Evolutionary conservation across 2,888 invertebrate species (phyloP), one percentile per base, ranked within the genome.

Genomic region (Drosophila hamatofila): DNA sequence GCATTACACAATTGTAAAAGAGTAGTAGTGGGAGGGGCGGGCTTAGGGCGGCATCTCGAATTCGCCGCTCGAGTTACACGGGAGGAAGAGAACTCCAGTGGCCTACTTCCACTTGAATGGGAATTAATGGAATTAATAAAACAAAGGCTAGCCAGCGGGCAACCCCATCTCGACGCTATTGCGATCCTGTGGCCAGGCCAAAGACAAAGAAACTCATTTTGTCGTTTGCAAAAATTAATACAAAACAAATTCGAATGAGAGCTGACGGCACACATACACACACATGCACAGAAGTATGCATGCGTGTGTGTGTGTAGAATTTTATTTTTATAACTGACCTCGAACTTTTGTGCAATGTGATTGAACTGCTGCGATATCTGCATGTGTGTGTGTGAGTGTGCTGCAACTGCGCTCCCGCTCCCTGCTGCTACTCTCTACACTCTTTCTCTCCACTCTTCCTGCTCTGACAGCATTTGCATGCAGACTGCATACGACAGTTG

Each of bases 321-420:
- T 78, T 78, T 78, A 78, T 78, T 78, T 78, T 78, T 90, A 91
- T 91, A 91, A 91, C 91, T 91, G 92, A 91, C 91, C 91, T 91
- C 91, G 91, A 91, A 91, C 92, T 90, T 90, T 84, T 85, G 78
- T 86, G 83, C 81, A 89, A 91, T 91, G 91, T 91, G 92, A 91
- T 91, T 91, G 91, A 91, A 90, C 90, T 88, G 80, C 79, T 62
- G 83, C 85, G 85, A 89, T 85, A 85, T 85, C 89, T 54, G 39
- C 12, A n/a, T 25, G 25, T n/a, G 23, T 3, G 52, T 52, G 37
- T 54, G 52, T 35, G 16, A 87, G 76, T 72, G 73, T 72, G 66
- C 56, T 71, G 76, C 54, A 72, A 72, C 67, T 52, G 51, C 63
- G 41, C 30, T 42, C 23, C 35, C 39, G 21, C 54, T 33, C 27